Percentiles rank a stretch among this genome's conserved stretches.
phyloP scores from a whole-genome alignment of 1,140 invertebrate species.

The Anastrepha obliqua region DNA sequence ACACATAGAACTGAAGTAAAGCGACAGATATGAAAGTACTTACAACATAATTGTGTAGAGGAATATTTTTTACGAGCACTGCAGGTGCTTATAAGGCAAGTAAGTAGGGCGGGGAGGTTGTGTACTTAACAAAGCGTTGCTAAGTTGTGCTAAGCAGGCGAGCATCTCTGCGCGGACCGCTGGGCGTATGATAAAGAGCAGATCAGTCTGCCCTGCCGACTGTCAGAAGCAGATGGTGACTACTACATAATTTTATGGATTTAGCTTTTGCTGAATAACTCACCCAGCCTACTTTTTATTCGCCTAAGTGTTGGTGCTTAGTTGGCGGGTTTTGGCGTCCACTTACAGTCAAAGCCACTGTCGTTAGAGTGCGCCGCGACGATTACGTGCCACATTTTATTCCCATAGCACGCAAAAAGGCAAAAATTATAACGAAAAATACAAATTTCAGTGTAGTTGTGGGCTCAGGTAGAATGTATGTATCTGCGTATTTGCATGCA shows the following conservation, averaged over 20 bases:
- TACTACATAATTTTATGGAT: background rate
- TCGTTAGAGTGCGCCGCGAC: background rate
- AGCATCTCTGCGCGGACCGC: background rate
- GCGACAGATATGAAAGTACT: background rate
- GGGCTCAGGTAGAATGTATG: background rate
- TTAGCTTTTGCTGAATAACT: background rate
- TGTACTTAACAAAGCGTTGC: background rate
- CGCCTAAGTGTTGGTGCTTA: too few species aligned
- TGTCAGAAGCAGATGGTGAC: background rate
- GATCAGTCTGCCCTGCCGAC: background rate
- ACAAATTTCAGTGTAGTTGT: background rate
- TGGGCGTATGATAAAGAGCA: slow-evolving; percentile 20
- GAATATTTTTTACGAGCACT: background rate
- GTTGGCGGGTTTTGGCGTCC: background rate
- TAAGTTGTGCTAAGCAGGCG: background rate
- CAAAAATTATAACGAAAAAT: background rate
- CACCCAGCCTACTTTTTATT: background rate
- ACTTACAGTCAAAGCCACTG: background rate
- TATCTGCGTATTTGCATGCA: background rate
- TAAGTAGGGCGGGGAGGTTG: background rate
- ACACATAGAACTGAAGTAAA: background rate
- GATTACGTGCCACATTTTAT: slow-evolving; percentile 2
- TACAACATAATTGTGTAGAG: background rate
- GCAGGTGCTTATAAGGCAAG: background rate
- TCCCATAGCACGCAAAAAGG: background rate